Evolutionary conservation across 35 echinoderm and acorn worm species (phyloP).

Genomic region (Apostichopus californicus): DNA sequence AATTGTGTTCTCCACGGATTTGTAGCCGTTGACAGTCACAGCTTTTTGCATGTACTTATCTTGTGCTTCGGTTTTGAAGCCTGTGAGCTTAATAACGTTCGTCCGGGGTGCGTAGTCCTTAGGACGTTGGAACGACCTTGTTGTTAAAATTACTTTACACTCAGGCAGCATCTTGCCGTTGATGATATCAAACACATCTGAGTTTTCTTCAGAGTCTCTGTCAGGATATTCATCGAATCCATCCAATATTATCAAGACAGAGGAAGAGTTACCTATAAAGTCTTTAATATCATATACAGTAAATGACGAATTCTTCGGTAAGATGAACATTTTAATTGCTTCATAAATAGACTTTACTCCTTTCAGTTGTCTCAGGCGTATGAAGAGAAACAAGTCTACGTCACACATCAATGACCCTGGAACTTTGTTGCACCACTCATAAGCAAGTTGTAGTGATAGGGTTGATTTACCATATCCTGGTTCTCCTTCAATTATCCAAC

Average conservation of each 20-base stretch:
- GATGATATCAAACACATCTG: not conserved
- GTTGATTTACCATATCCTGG: constrained; percentile 2
- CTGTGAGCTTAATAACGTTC: not conserved
- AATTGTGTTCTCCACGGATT: not conserved
- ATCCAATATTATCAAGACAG: constrained; percentile 14
- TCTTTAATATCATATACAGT: not conserved
- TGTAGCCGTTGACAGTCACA: not conserved
- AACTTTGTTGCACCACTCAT: not conserved
- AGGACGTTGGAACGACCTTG: not conserved
- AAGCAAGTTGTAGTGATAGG: not conserved
- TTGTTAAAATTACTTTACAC: not conserved
- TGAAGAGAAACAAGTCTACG: not conserved
- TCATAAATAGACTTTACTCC: not conserved
- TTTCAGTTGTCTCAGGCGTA: not conserved
- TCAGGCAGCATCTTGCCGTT: not conserved
- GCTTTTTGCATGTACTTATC: constrained; percentile 21
- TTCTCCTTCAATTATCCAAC: not conserved
- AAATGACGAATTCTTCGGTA: not conserved
- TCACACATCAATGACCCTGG: not conserved
- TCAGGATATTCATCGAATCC: constrained; percentile 8
- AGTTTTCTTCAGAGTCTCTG: not conserved
- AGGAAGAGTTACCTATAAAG: not conserved
- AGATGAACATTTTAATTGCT: not conserved
- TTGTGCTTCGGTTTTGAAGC: not conserved
- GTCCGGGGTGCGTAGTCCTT: not conserved